phyloP scores from a whole-genome alignment of 2,888 invertebrate species.

The Acanthopleura granulata region DNA sequence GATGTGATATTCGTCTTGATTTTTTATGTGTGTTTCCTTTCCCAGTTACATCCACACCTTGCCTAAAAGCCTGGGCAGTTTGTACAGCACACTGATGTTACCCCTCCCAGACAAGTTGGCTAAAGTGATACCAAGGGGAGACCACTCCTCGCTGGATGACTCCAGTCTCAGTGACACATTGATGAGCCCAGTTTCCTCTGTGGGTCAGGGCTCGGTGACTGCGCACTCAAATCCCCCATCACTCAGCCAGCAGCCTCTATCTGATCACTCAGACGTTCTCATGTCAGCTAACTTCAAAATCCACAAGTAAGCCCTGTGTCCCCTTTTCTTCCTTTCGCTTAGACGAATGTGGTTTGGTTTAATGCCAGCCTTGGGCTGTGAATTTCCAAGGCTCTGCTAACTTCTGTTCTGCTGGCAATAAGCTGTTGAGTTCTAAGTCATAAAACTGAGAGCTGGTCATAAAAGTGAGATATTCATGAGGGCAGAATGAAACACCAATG shows the following conservation, averaged over 20 bases:
- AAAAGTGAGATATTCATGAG: no score
- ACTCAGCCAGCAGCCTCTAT: constrained; percentile 1
- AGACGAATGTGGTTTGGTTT: no score
- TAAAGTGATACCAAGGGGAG: constrained; percentile 37
- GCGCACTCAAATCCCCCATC: constrained; percentile 5
- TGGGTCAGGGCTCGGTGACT: not conserved
- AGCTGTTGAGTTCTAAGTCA: no score
- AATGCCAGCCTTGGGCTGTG: no score
- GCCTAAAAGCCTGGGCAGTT: constrained; percentile 46
- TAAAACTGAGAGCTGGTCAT: no score
- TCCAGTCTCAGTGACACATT: not conserved
- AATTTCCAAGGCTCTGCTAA: no score
- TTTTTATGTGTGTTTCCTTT: constrained; percentile 12
- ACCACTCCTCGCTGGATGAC: constrained; percentile 9
- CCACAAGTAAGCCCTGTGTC: not conserved
- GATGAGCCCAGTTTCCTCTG: not conserved
- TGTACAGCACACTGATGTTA: constrained; percentile 61
- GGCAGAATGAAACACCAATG: no score
- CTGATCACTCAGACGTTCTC: not conserved
- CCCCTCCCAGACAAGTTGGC: constrained; percentile 52
- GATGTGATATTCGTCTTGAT: no score
- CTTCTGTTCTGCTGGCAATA: no score
- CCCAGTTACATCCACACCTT: constrained; percentile 49
- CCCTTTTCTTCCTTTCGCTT: no score
- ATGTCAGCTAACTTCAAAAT: constrained; percentile 1